Percentiles rank a stretch among this genome's conserved stretches.
Conservation (phyloP, 2,113 vertebrate species). For the Sardina pilchardus region DNA sequence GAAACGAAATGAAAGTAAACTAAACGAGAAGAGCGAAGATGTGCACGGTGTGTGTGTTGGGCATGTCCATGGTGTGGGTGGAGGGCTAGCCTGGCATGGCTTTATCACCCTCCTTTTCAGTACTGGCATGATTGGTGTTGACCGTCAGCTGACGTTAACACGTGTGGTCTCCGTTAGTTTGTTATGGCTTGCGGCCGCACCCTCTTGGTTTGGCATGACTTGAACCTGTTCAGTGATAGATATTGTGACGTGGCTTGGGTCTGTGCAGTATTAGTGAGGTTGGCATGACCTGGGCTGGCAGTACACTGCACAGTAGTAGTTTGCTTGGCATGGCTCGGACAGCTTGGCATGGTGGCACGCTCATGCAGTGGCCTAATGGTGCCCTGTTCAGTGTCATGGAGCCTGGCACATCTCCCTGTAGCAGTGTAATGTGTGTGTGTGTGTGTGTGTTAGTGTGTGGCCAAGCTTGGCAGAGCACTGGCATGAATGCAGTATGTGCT, state of each 20-base stretch:
- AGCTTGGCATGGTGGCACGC: no score
- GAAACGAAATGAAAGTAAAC: no score
- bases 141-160: no score
- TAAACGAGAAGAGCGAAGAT: no score
- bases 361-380: background rate
- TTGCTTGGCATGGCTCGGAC: background rate
- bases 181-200: no score
- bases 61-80: background rate
- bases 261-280: no score
- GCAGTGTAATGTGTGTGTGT: background rate
- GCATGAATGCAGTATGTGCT: background rate
- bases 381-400: background rate
- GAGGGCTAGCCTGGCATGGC: background rate
- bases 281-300: background rate
- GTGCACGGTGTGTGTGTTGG: no score
- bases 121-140: no score
- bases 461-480: background rate
- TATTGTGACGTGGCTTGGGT: no score
- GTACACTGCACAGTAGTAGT: background rate
- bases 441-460: background rate
- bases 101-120: background rate
- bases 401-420: background rate
- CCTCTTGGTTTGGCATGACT: background rate
- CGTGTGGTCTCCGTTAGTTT: no score
- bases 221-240: background rate